These are phyloP conservation scores for Cepaea nemoralis DNA, from an alignment of 1,140 invertebrate species.

Conservation along the genomic window DNA sequence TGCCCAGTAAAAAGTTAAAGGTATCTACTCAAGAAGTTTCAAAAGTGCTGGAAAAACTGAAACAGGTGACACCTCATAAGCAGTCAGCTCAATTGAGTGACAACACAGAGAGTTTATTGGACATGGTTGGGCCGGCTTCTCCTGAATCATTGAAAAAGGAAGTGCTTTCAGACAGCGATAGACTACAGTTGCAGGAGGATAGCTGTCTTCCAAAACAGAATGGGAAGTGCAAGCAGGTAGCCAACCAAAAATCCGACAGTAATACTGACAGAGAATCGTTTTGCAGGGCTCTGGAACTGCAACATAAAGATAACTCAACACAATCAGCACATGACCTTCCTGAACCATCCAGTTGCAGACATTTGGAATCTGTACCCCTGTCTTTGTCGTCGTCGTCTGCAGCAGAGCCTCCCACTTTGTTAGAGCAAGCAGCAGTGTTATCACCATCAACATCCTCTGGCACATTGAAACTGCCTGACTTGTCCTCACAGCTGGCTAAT, in stretches of 20 bases:
- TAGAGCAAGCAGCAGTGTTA: background rate
- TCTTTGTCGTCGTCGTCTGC: constrained; percentile 5
- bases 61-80: background rate
- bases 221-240: background rate
- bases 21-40: background rate
- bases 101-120: background rate
- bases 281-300: constrained; percentile 14
- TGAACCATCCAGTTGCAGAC: background rate
- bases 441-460: constrained; percentile 16
- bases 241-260: background rate
- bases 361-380: background rate
- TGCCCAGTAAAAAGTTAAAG: background rate
- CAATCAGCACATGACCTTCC: background rate
- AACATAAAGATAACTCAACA: background rate
- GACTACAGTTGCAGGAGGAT: background rate
- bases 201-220: background rate
- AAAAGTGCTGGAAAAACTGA: background rate
- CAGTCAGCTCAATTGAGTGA: background rate
- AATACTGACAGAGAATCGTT: background rate
- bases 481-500: constrained; percentile 27
- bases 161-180: background rate
- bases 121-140: background rate
- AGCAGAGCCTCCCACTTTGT: background rate
- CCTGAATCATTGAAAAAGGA: background rate
- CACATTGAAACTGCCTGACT: constrained; percentile 22